phyloP scores from a whole-genome alignment of 2,888 invertebrate species.

The Agrochola litura region DNA sequence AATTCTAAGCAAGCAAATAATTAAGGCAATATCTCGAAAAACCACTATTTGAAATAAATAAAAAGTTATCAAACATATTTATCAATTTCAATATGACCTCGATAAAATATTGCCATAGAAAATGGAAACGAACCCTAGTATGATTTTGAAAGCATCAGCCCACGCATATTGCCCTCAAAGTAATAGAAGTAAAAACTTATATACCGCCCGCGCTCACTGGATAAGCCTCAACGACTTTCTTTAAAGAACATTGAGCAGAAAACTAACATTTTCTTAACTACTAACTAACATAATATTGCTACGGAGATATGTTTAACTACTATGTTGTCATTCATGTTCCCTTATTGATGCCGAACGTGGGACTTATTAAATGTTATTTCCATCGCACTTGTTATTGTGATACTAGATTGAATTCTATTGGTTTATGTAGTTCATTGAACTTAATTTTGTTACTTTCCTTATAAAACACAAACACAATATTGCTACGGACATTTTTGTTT shows the following conservation, averaged over 20 bases:
- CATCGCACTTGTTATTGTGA: too few species aligned
- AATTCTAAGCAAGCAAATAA: neutral
- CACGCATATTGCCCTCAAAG: conserved; percentile 21
- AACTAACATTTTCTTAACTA: neutral
- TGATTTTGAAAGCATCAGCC: conserved; percentile 1
- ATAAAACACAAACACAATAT: neutral
- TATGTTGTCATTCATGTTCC: neutral
- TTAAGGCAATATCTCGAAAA: neutral
- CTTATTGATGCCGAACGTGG: conserved; percentile 57
- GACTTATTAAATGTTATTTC: conserved; percentile 36
- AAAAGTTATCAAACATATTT: neutral
- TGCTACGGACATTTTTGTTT: conserved; percentile 16
- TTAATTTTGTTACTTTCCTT: neutral
- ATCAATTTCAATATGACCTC: neutral
- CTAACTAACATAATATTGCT: conserved; percentile 23
- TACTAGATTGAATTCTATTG: too few species aligned
- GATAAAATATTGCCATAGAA: neutral
- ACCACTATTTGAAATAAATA: neutral
- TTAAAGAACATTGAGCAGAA: neutral
- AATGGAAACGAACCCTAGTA: conserved; percentile 1
- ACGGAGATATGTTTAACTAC: neutral
- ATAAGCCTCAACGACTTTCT: neutral
- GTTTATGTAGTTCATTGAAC: neutral
- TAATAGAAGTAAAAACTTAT: conserved; percentile 18
- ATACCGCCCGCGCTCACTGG: neutral